Evolutionary conservation across 2,113 vertebrate species (phyloP).

Genomic region (Ellobius talpinus): DNA sequence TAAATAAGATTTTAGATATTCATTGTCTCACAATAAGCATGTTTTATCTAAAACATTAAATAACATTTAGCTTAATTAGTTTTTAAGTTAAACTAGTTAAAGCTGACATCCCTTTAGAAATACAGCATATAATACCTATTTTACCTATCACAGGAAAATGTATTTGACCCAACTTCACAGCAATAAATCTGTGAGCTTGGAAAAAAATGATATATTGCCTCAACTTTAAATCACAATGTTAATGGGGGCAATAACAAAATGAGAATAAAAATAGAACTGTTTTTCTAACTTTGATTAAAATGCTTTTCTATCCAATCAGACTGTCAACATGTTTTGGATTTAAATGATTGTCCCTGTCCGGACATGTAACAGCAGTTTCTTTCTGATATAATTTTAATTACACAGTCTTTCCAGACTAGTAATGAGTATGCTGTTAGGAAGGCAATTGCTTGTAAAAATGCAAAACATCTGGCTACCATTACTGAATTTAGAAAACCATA

Average conservation of each 20-base stretch:
- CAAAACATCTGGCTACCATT: not conserved
- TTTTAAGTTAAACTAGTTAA: conserved; percentile 58
- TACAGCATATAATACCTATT: conserved; percentile 44
- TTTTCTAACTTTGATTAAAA: conserved; percentile 25
- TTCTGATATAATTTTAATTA: conserved; percentile 36
- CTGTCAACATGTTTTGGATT: not conserved
- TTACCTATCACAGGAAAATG: conserved; percentile 39
- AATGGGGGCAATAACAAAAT: conserved; percentile 16
- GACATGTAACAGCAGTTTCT: not conserved
- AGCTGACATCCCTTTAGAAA: conserved; percentile 16
- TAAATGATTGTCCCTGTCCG: conserved; percentile 6
- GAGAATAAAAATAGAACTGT: not conserved
- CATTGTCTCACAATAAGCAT: conserved; percentile 23
- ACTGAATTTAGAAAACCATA: conserved; percentile 22
- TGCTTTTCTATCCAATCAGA: conserved; percentile 26
- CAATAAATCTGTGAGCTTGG: not conserved
- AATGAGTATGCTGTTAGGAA: conserved; percentile 45
- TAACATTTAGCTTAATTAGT: conserved; percentile 45
- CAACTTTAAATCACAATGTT: conserved; percentile 22
- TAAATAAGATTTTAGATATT: conserved; percentile 1
- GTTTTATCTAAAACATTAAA: conserved; percentile 41
- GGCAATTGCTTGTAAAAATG: not conserved
- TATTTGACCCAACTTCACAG: not conserved
- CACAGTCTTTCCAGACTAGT: not conserved
- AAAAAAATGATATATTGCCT: not conserved